Percentiles rank a stretch among this genome's conserved stretches.
Evolutionary conservation across 2,888 invertebrate genomes (phyloP).

Genomic region (Nycteola revayana): DNA sequence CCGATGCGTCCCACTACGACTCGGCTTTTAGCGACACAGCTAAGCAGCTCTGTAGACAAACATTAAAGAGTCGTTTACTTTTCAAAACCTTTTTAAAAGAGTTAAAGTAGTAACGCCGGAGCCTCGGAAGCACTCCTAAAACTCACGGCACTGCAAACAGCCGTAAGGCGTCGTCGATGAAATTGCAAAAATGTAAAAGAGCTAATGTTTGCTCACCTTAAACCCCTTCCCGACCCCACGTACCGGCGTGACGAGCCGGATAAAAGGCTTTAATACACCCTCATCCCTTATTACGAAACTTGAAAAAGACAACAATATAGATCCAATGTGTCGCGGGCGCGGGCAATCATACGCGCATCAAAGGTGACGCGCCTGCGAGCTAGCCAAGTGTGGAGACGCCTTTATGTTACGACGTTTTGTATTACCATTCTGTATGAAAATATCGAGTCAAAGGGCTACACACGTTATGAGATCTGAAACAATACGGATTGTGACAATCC

Average conservation of each 20-base stretch:
- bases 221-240: conserved; percentile 79
- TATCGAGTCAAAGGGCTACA: conserved; percentile 74
- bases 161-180: conserved; percentile 72
- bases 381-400: conserved; percentile 74
- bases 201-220: conserved; percentile 82
- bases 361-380: conserved; percentile 71
- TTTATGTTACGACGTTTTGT: conserved; percentile 68
- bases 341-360: conserved; percentile 81
- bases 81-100: conserved; percentile 61
- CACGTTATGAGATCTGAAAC: conserved; percentile 79
- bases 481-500: conserved; percentile 78
- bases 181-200: conserved; percentile 83
- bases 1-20: conserved; percentile 41
- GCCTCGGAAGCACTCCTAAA: conserved; percentile 49
- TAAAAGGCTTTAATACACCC: conserved; percentile 83
- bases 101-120: conserved; percentile 65
- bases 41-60: conserved; percentile 50
- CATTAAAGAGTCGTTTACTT: conserved; percentile 69
- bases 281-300: conserved; percentile 83
- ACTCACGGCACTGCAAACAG: conserved; percentile 67
- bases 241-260: conserved; percentile 79
- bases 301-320: conserved; percentile 83
- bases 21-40: conserved; percentile 44
- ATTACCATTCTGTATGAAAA: conserved; percentile 60
- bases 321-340: conserved; percentile 81